Base-by-base conservation (phyloP, 2,113 vertebrate species). In the Aegithalos caudatus region DNA sequence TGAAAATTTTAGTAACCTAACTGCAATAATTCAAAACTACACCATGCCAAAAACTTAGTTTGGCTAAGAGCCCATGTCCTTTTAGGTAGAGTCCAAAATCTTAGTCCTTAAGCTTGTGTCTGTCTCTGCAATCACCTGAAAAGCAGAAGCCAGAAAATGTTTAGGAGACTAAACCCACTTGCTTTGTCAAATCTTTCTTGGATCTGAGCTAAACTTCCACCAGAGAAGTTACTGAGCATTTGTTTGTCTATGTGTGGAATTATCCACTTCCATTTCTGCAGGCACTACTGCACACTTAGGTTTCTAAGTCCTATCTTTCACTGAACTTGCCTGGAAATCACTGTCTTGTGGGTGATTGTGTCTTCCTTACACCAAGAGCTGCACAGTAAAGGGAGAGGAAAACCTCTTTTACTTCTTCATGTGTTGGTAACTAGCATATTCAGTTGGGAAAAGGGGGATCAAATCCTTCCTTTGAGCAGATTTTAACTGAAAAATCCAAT, bases 281-380 rank as follows among this genome's bases (percentile, higher is more conserved):
- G 13, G 24, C 7, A 76, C 28, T 54, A 58, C 7, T 1, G 1
- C 44, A 65, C 10, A 45, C 10, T 7, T 40, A 38, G 1, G 1
- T 28, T 89, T 13, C 38, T 62, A 33, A 57, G 1, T 79, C 23
- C 2, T 35, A 4, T 50, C 14, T 4, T 90, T 85, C 62, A 53
- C 11, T 37, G 42, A 37, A 51, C 40, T 90, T 76, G 7, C 22
- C 28, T 53, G 11, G 29, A 90, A 65, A 24, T 67, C 10, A 14
- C 54, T 7, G 4, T 31, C 4, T 1, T 71, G 9, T 25, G 4
- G 0, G 13, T 40, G n/a, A n/a, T n/a, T n/a, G 15, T 54, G 29
- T 11, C 73, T 69, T 81, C 23, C 12, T 65, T 58, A 61, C 23
- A 54, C 15, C 20, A 58, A 66, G 37, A 61, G 3, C 1, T 66